These are phyloP conservation scores for Pedionomus torquatus DNA, from an alignment of 2,113 vertebrate genomes.

Conservation along the genomic window DNA sequence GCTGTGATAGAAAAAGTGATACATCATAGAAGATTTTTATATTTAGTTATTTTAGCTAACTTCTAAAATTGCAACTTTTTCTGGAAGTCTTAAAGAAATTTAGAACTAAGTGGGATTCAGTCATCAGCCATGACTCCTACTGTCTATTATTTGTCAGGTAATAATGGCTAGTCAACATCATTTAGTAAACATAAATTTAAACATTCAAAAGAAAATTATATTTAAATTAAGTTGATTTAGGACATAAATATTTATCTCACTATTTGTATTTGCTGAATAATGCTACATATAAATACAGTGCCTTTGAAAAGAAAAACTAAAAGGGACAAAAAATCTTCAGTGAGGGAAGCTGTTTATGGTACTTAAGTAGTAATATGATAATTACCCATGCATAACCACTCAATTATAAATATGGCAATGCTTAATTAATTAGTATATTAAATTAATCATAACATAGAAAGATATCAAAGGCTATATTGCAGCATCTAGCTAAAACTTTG, in stretches of 20 bases:
- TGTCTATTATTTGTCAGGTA: neutral
- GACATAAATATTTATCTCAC: constrained; percentile 7
- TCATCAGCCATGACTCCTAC: neutral
- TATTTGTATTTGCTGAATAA: neutral
- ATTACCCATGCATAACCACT: constrained; percentile 38
- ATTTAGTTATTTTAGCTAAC: neutral
- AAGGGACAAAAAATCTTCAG: neutral
- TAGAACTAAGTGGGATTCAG: neutral
- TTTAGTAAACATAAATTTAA: neutral
- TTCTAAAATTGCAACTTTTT: neutral
- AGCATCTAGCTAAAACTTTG: neutral
- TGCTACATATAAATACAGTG: neutral
- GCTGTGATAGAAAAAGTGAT: neutral
- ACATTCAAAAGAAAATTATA: neutral
- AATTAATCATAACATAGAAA: constrained; percentile 35
- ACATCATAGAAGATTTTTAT: neutral
- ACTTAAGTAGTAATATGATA: constrained; percentile 36
- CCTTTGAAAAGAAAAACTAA: neutral
- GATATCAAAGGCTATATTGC: neutral
- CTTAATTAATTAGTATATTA: constrained; percentile 46
- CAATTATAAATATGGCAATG: constrained; percentile 42
- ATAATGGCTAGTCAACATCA: neutral
- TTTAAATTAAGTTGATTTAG: neutral
- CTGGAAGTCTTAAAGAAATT: neutral
- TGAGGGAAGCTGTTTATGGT: neutral